phyloP scores from a whole-genome alignment of 2,797 vertebrate genomes.

The Erpetoichthys calabaricus region DNA sequence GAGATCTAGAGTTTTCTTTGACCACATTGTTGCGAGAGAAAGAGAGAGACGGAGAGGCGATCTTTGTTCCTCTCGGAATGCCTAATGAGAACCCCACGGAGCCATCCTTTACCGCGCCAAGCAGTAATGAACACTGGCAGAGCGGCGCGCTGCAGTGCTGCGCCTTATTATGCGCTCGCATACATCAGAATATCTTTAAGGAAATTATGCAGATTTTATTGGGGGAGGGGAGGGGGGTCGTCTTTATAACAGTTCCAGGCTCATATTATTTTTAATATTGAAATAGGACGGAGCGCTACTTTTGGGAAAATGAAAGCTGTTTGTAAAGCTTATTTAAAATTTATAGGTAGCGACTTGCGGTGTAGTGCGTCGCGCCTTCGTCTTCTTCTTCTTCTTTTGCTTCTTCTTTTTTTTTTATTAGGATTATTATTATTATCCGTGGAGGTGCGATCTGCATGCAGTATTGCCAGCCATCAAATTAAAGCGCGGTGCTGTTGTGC shows the following conservation, averaged over 20 bases:
- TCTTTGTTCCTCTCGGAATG: slow-evolving; percentile 35
- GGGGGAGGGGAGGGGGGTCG: slow-evolving; percentile 11
- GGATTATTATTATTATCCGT: neutral
- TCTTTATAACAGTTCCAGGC: slow-evolving; percentile 24
- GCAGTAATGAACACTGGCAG: slow-evolving; percentile 37
- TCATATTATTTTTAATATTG: slow-evolving; percentile 31
- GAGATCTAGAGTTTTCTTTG: neutral
- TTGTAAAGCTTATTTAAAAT: slow-evolving; percentile 31
- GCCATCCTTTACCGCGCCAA: slow-evolving; percentile 22
- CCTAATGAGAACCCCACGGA: slow-evolving; percentile 37
- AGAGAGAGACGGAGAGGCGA: slow-evolving; percentile 15
- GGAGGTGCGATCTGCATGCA: slow-evolving; percentile 6
- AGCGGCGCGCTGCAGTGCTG: slow-evolving; percentile 27
- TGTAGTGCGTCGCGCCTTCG: slow-evolving; percentile 42
- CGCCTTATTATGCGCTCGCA: slow-evolving; percentile 42
- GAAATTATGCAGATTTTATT: slow-evolving; percentile 39
- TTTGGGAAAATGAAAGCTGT: slow-evolving; percentile 24
- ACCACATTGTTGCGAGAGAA: slow-evolving; percentile 12
- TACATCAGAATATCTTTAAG: slow-evolving; percentile 40
- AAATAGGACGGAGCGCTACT: slow-evolving; percentile 24
- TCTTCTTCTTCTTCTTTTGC: slow-evolving; percentile 8
- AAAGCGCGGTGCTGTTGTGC: slow-evolving; percentile 22
- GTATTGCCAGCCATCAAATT: slow-evolving; percentile 25
- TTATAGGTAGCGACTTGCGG: slow-evolving; percentile 24
- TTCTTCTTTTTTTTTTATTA: slow-evolving; percentile 4